Base-by-base conservation (phyloP, 2,888 invertebrate genomes). In the Calameuta idolon region DNA sequence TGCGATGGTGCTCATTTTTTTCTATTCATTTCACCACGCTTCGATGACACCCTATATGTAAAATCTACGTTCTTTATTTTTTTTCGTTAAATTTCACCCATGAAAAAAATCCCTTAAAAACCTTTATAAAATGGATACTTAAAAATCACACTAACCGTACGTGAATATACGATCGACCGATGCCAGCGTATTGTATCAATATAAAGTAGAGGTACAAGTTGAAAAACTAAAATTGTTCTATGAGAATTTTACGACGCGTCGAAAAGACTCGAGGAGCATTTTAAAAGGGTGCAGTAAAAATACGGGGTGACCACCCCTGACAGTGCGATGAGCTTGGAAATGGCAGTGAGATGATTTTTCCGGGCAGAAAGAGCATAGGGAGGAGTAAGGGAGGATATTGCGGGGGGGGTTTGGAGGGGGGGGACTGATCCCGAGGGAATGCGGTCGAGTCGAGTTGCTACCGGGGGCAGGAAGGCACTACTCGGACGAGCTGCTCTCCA, bases 301-400 rank as follows among this genome's bases (percentile, higher is more conserved):
- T 71, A 74, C 79, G 69, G 76, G 73, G 79, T 76, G 68, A 79
- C 76, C 79, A 74, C 76, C 73, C 77, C 79, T 77, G 81, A 83
- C 81, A 81, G 82, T 80, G 83, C 84, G 85, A 85, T 83, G 85
- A 86, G 84, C 83, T 85, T 82, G 81, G 84, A 85, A 84, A 86
- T 82, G 84, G 81, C 83, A 85, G 83, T 79, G 85, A 86, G 85
- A 86, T 86, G 86, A 86, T 86, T 87, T 86, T 86, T 85, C 81
- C 82, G 78, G 79, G 81, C 80, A 82, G 79, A 75, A 80, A 69
- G 76, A 76, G 81, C 75, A 77, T 71, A 79, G 35, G 77, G 74
- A 80, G 76, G 77, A 77, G 79, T 73, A 78, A 77, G 75, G 75
- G 79, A 77, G 80, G 76, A 79, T 78, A 76, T 81, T 75, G 78